Percentiles rank a stretch among this genome's conserved stretches.
Evolutionary conservation across 2,888 invertebrate species (phyloP).

Genomic region (Tipula confusa): DNA sequence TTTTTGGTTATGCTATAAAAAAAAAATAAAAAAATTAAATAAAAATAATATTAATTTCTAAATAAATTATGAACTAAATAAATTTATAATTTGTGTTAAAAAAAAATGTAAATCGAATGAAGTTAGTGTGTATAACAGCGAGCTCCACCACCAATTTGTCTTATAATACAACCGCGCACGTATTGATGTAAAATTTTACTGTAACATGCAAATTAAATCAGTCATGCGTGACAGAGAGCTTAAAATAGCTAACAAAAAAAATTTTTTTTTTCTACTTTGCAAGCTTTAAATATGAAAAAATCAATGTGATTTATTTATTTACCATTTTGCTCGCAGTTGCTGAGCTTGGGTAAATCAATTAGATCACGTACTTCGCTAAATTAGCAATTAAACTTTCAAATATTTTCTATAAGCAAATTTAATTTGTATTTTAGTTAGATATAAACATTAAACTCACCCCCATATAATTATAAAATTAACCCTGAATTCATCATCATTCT

Average conservation of each 20-base stretch:
- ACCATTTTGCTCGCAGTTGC: not conserved
- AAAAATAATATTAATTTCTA: not conserved
- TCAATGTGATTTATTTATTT: not conserved
- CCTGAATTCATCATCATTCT: constrained; percentile 4
- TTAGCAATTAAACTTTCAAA: not conserved
- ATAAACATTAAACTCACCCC: not conserved
- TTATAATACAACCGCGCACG: not conserved
- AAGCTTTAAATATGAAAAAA: not conserved
- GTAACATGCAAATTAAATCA: not conserved
- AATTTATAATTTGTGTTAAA: not conserved
- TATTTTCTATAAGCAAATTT: not conserved
- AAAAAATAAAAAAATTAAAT: too few relatives aligned
- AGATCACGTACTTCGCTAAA: not conserved
- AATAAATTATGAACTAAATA: not conserved
- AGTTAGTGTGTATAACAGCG: not conserved
- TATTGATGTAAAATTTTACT: not conserved
- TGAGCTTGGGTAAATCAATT: not conserved
- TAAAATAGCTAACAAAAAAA: not conserved
- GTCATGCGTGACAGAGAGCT: not conserved
- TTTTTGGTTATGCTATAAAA: not conserved
- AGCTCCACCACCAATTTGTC: not conserved
- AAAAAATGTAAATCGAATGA: not conserved
- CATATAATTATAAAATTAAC: constrained; percentile 3
- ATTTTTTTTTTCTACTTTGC: not conserved
- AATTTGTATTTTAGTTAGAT: not conserved